Conservation (phyloP, 2,113 vertebrate genomes). For the Solenodon paradoxus region DNA sequence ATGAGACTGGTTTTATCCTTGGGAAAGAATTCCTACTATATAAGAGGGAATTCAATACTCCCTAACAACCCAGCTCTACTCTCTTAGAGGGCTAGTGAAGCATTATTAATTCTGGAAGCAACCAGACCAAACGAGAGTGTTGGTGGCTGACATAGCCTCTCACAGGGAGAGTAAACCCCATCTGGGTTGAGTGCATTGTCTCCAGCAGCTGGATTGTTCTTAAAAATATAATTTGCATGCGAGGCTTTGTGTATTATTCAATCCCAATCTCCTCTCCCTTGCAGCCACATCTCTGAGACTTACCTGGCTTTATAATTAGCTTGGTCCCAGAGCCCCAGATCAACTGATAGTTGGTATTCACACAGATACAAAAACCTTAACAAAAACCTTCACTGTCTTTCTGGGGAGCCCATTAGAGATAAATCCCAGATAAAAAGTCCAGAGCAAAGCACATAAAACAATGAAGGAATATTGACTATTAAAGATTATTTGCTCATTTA, state of each 20-base stretch:
- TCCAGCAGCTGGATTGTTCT: slow-evolving; percentile 43
- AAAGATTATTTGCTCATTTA: slow-evolving; percentile 77
- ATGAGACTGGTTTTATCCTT: slow-evolving; percentile 13
- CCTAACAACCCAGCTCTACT: not conserved
- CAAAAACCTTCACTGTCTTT: slow-evolving; percentile 71
- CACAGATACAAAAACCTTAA: slow-evolving; percentile 69
- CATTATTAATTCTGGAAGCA: slow-evolving; percentile 45
- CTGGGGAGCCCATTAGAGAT: slow-evolving; percentile 68
- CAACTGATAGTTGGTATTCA: not conserved
- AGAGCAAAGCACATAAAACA: slow-evolving; percentile 64
- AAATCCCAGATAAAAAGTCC: slow-evolving; percentile 62
- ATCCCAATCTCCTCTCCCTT: not conserved
- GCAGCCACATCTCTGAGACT: slow-evolving; percentile 29
- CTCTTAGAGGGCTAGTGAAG: not conserved
- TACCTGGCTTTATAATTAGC: slow-evolving; percentile 65
- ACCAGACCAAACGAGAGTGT: slow-evolving; percentile 44
- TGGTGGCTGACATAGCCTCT: slow-evolving; percentile 40
- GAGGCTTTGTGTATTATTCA: slow-evolving; percentile 43
- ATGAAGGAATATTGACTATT: slow-evolving; percentile 67
- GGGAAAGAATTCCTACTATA: slow-evolving; percentile 22
- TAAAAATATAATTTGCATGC: slow-evolving; percentile 49
- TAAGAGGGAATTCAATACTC: not conserved
- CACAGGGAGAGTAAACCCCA: slow-evolving; percentile 11
- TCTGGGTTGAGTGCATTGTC: slow-evolving; percentile 30
- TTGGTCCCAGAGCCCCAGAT: slow-evolving; percentile 62